These are phyloP conservation scores for Cyprinella venusta DNA, from an alignment of 2,797 vertebrate species.

Conservation along the genomic window DNA sequence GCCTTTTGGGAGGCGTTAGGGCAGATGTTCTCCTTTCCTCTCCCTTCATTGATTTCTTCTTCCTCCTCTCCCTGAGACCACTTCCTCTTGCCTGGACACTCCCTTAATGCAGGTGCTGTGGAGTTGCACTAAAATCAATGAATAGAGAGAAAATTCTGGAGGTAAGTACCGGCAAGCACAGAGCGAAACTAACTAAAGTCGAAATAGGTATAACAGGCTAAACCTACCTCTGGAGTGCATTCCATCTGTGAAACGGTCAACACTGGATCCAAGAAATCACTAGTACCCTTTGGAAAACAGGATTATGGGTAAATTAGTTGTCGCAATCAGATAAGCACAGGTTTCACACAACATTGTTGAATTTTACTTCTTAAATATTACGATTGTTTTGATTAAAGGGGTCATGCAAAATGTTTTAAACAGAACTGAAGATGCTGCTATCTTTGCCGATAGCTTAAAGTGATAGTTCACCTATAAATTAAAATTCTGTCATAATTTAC, in stretches of 20 bases:
- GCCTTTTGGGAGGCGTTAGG: conserved; percentile 67
- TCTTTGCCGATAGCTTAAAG: not conserved
- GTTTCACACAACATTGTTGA: not conserved
- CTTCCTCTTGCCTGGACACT: conserved; percentile 73
- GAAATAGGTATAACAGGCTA: not conserved
- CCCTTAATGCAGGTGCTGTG: conserved; percentile 53
- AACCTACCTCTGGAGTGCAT: conserved; percentile 55
- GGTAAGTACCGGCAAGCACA: not conserved
- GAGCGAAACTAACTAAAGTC: not conserved
- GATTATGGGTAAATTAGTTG: not conserved
- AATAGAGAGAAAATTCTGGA: not conserved
- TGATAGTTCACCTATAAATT: too few species aligned
- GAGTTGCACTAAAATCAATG: conserved; percentile 59
- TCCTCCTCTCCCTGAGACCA: conserved; percentile 56
- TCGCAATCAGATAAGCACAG: not conserved
- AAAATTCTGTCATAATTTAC: too few species aligned
- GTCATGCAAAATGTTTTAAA: not conserved
- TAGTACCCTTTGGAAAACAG: conserved; percentile 61
- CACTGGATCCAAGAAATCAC: conserved; percentile 61
- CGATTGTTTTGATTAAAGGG: not conserved
- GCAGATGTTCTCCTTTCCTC: conserved; percentile 73
- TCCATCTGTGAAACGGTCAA: conserved; percentile 56
- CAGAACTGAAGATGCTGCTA: not conserved
- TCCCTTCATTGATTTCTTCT: conserved; percentile 6
- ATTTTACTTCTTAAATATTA: not conserved